Evolutionary conservation across 2,113 vertebrate species (phyloP).

Genomic region (Mystacornis crossleyi): DNA sequence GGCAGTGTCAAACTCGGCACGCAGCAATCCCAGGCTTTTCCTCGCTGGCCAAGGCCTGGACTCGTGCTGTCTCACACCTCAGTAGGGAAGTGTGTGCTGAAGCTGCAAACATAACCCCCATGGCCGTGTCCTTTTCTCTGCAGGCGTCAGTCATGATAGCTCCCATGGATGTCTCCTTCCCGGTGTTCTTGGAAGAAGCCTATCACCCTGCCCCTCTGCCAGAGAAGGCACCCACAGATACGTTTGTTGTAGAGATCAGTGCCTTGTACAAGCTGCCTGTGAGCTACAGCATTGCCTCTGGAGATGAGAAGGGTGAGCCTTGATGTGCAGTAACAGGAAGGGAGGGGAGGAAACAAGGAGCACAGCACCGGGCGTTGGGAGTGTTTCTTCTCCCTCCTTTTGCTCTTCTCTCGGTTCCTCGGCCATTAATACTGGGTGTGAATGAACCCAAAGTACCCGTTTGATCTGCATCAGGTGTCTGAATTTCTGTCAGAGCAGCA

Average conservation of each 20-base stretch:
- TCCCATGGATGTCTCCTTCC: not conserved
- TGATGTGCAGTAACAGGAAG: not conserved
- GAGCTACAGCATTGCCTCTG: constrained; percentile 17
- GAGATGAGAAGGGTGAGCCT: constrained; percentile 36
- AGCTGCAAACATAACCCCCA: not conserved
- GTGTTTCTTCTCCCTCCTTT: not conserved
- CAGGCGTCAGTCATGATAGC: constrained; percentile 43
- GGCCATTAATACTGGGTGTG: not conserved
- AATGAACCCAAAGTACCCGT: not conserved
- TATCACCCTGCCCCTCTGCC: constrained; percentile 47
- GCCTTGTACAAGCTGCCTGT: constrained; percentile 4
- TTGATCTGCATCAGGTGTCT: not conserved
- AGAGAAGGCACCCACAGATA: not conserved
- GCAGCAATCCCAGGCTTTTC: not conserved
- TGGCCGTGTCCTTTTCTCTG: not conserved
- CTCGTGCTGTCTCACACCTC: not conserved
- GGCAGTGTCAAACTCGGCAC: not conserved
- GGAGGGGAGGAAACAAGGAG: not conserved
- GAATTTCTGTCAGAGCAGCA: not conserved
- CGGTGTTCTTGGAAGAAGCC: constrained; percentile 4
- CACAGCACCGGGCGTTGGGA: not conserved
- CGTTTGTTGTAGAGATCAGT: not conserved
- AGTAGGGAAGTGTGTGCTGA: not conserved
- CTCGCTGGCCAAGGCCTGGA: not conserved
- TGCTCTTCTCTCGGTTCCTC: not conserved